phyloP scores from a whole-genome alignment of 37 sponge, comb jelly and placozoan species.

The Chondrosia reniformis region DNA sequence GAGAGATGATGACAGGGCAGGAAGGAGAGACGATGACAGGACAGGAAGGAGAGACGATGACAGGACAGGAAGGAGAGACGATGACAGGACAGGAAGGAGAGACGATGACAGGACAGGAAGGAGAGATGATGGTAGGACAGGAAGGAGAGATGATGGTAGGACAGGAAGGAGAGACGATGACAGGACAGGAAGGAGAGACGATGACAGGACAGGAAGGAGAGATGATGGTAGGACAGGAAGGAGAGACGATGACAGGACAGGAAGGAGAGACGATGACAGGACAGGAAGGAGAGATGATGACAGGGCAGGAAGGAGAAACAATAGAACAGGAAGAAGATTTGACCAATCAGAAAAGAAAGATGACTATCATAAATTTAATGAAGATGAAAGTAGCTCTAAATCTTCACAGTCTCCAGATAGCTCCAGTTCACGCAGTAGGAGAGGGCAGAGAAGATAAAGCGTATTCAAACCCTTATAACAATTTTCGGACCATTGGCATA shows the following conservation, averaged over 20 bases:
- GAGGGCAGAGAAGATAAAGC: neutral
- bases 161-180: neutral
- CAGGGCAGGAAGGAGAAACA: conserved; percentile 2
- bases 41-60: neutral
- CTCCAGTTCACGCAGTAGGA: neutral
- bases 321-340: neutral
- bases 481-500: no score
- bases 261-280: neutral
- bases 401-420: neutral
- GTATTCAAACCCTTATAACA: neutral
- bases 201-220: neutral
- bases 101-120: neutral
- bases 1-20: neutral
- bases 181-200: neutral
- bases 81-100: neutral
- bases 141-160: neutral
- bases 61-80: neutral
- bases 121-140: neutral
- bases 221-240: neutral
- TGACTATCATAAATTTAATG: neutral
- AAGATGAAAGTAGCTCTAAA: neutral
- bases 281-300: neutral
- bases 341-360: neutral
- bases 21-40: neutral
- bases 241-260: neutral